Conservation (phyloP, 2,797 vertebrate species). For the Danio albolineatus region DNA sequence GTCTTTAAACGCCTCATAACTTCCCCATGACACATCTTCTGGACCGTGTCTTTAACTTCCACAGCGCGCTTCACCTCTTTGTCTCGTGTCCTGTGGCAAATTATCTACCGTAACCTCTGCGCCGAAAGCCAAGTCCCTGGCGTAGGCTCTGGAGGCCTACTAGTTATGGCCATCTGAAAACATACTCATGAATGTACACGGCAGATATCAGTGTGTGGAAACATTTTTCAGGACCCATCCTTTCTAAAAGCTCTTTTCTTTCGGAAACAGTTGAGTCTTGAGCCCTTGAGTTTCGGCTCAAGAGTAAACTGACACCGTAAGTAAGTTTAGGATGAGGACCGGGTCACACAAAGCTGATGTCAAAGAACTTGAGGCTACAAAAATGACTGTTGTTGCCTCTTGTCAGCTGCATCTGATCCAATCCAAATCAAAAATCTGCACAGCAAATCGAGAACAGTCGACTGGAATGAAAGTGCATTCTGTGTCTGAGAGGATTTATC, state of each 20-base stretch:
- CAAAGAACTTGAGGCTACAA: too few species aligned
- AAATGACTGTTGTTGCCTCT: too few species aligned
- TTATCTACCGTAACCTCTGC: slow-evolving; percentile 39
- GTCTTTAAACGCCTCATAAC: slow-evolving; percentile 64
- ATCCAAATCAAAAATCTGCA: too few species aligned
- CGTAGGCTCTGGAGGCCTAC: not conserved
- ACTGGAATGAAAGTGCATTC: too few species aligned
- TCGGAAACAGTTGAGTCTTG: not conserved
- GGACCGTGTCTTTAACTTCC: slow-evolving; percentile 59
- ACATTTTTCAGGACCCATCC: not conserved
- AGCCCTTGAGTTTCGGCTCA: not conserved
- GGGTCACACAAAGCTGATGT: too few species aligned
- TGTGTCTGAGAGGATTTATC: too few species aligned
- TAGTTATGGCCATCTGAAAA: not conserved
- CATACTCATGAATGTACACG: not conserved
- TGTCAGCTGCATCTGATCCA: too few species aligned
- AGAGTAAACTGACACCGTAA: not conserved
- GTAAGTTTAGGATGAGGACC: too few species aligned
- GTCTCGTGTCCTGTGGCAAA: slow-evolving; percentile 51
- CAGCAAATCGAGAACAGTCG: too few species aligned
- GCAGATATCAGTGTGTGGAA: not conserved
- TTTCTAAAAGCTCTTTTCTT: not conserved
- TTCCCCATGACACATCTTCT: slow-evolving; percentile 64
- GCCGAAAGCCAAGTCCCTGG: slow-evolving; percentile 3
- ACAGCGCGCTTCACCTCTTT: slow-evolving; percentile 58